phyloP scores from a whole-genome alignment of 30 jellyfish, hydroid and myxozoan species.

The Aurelia aurita complex sp. Pacific region DNA sequence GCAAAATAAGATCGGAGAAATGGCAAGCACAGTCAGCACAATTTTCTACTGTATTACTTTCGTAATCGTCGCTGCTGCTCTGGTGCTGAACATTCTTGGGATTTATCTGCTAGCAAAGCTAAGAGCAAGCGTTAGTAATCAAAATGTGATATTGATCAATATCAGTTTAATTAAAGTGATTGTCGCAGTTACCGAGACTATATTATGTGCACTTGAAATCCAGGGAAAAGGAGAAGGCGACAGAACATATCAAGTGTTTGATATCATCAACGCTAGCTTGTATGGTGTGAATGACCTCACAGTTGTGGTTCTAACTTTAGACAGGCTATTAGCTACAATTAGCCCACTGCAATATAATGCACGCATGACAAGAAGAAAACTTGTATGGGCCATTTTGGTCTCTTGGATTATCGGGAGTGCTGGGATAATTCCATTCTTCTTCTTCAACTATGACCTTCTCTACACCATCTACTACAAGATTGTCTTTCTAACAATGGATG shows the following conservation, averaged over 20 bases:
- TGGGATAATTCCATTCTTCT: conserved; percentile 50
- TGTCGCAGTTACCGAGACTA: conserved; percentile 30
- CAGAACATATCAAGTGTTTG: conserved; percentile 38
- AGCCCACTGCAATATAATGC: conserved; percentile 16
- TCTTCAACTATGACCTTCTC: conserved; percentile 16
- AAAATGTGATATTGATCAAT: conserved; percentile 29
- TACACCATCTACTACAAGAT: conserved; percentile 49
- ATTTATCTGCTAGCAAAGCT: conserved; percentile 8
- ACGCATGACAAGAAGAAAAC: conserved; percentile 9
- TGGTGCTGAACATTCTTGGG: conserved; percentile 42
- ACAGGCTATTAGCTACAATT: conserved; percentile 31
- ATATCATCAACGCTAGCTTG: conserved; percentile 52
- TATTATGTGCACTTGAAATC: conserved; percentile 12
- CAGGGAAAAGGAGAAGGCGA: conserved; percentile 1
- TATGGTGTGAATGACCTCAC: conserved; percentile 61
- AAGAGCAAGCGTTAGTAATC: conserved; percentile 6
- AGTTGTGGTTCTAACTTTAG: conserved; percentile 26
- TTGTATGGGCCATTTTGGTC: conserved; percentile 1
- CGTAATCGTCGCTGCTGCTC: conserved; percentile 20
- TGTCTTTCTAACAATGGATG: conserved; percentile 42
- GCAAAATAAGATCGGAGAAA: background rate
- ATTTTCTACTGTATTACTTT: conserved; percentile 11
- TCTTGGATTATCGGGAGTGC: conserved; percentile 56
- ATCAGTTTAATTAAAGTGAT: conserved; percentile 26
- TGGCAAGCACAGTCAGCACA: background rate